phyloP scores from a whole-genome alignment of 2,113 vertebrate species.

The Puma concolor region DNA sequence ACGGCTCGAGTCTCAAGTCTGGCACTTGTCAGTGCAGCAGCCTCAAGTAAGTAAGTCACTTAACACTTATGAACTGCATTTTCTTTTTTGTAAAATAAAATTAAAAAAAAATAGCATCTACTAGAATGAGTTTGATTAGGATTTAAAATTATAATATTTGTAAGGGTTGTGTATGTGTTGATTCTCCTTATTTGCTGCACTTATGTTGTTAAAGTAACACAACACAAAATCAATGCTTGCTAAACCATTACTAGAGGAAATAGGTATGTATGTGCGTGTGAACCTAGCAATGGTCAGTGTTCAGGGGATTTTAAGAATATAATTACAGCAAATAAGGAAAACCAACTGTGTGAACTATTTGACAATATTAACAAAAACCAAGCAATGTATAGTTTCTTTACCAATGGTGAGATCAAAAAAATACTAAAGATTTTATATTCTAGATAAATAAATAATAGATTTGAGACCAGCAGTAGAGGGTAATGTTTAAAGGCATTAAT shows the following conservation, averaged over 20 bases:
- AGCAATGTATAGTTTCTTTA: constrained; percentile 6
- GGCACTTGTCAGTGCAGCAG: background rate
- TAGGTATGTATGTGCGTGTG: background rate
- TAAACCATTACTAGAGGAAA: background rate
- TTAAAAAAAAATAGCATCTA: background rate
- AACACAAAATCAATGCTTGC: background rate
- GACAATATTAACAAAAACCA: constrained; percentile 41
- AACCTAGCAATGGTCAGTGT: background rate
- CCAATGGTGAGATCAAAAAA: background rate
- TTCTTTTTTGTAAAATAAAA: background rate
- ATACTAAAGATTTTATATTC: background rate
- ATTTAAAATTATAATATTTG: background rate
- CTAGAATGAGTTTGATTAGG: background rate
- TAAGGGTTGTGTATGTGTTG: background rate
- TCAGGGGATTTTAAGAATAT: background rate
- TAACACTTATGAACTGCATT: background rate
- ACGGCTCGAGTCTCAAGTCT: background rate
- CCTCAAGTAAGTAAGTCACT: background rate
- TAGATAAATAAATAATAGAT: constrained; percentile 39
- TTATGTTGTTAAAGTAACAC: background rate
- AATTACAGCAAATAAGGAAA: constrained; percentile 7
- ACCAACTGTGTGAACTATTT: background rate
- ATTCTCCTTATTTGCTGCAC: background rate
- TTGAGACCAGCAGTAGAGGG: background rate
- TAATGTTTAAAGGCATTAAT: background rate